Evolutionary conservation across 1,140 invertebrate species (phyloP), one percentile per base, ranked within the genome.

Genomic region (Euborellia annulipes): DNA sequence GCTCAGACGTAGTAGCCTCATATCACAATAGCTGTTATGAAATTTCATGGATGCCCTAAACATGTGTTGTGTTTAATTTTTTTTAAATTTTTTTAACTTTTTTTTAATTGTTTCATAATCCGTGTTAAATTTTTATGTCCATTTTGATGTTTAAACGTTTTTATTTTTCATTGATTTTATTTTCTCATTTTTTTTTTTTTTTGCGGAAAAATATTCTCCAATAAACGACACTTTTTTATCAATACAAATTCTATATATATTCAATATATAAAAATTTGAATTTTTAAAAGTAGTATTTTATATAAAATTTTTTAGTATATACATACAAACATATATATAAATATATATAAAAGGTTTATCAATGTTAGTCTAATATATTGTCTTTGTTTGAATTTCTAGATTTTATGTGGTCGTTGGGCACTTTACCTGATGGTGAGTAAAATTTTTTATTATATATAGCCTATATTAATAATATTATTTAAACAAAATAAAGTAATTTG

Each of bases 371-470:
- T n/a, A n/a, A n/a, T 58, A 60, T 56, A 47, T 48, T 50, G 52
- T 54, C 63, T 73, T 70, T 76, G 72, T 81, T 76, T 75, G 71
- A 74, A 71, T 74, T 84, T 82, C 71, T 85, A 91, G 87, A 91
- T 85, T 89, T 91, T 79, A 90, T 92, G 82, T 92, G 88, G 88
- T 89, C 87, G 69, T 78, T 92, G 78, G 87, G 86, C 79, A 85
- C 85, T 75, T 81, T 91, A 74, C 86, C 86, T 72, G 87, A 92
- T 75, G 86, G 88, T 91, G 76, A 84, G 84, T 82, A 58, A n/a
- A n/a, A n/a, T n/a, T n/a, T n/a, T n/a, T n/a, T n/a, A n/a, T n/a
- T n/a, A n/a, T n/a, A n/a, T n/a, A n/a, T n/a, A n/a, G n/a, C n/a
- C n/a, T n/a, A n/a, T n/a, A n/a, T n/a, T n/a, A n/a, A n/a, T n/a